Conservation (phyloP, 2,113 vertebrate genomes). For the Corythaeola cristata region DNA sequence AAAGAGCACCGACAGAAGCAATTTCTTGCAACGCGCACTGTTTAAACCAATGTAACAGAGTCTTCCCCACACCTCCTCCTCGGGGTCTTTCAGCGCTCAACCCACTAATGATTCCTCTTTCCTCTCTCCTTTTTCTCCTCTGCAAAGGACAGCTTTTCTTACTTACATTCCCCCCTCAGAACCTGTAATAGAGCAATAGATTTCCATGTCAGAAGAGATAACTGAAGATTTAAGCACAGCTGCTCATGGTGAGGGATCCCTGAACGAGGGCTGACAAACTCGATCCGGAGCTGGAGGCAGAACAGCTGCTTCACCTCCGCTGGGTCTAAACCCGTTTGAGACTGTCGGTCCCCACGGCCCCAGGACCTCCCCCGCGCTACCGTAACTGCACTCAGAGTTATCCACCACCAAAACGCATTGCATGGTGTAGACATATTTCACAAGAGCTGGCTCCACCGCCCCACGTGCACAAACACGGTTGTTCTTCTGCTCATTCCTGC, state of each 20-base stretch:
- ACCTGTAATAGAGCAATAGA: neutral
- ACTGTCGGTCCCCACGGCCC: neutral
- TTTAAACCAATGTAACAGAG: neutral
- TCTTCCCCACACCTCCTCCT: neutral
- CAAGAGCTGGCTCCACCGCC: neutral
- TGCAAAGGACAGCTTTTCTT: neutral
- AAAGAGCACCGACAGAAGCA: neutral
- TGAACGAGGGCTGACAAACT: neutral
- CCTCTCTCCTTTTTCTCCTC: neutral
- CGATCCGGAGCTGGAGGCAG: neutral
- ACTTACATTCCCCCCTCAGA: neutral
- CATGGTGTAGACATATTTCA: rapidly evolving
- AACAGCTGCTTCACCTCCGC: neutral
- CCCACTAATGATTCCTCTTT: neutral
- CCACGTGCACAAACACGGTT: neutral
- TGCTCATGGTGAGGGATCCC: neutral
- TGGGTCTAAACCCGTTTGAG: neutral
- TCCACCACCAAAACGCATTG: no score
- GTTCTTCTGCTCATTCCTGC: neutral
- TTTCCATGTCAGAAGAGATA: neutral
- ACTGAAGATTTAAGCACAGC: neutral
- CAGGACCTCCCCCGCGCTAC: neutral
- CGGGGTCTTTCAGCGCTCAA: neutral
- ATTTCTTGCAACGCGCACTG: neutral
- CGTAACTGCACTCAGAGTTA: no score